A percentile compares a stretch with the other conserved stretches of the same genome.
phyloP scores from a whole-genome alignment of 2,797 vertebrate species.

The Choloepus didactylus region DNA sequence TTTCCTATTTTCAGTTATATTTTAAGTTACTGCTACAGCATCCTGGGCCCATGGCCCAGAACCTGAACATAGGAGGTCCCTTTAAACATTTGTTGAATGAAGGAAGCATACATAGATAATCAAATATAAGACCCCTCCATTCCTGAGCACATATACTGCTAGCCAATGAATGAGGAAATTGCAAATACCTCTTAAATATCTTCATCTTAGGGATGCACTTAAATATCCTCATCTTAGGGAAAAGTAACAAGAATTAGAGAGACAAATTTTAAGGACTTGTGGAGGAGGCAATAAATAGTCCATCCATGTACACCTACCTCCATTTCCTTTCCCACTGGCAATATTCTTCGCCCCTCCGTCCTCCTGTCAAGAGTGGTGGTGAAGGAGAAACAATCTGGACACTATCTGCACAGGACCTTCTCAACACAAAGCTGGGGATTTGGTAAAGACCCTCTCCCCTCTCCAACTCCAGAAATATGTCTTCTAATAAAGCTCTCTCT shows the following conservation, averaged over 20 bases:
- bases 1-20: too few species aligned
- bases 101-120: slow-evolving; percentile 5
- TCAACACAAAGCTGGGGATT: slow-evolving; percentile 46
- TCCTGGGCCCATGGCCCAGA: neutral
- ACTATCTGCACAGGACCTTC: neutral
- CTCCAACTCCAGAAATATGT: neutral
- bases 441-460: slow-evolving; percentile 53
- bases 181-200: neutral
- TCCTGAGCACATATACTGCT: neutral
- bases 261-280: slow-evolving; percentile 32
- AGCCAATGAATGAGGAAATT: neutral
- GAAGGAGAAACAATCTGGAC: neutral
- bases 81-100: slow-evolving; percentile 32
- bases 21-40: neutral
- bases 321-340: neutral
- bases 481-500: slow-evolving; percentile 57
- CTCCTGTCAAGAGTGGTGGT: neutral
- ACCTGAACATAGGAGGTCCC: neutral
- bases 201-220: neutral
- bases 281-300: slow-evolving; percentile 15
- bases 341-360: neutral
- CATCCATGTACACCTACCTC: neutral
- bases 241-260: slow-evolving; percentile 9
- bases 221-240: neutral
- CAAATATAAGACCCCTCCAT: slow-evolving; percentile 3